phyloP scores from a whole-genome alignment of 2,888 invertebrate genomes.

The Caenorhabditis zanzibari region DNA sequence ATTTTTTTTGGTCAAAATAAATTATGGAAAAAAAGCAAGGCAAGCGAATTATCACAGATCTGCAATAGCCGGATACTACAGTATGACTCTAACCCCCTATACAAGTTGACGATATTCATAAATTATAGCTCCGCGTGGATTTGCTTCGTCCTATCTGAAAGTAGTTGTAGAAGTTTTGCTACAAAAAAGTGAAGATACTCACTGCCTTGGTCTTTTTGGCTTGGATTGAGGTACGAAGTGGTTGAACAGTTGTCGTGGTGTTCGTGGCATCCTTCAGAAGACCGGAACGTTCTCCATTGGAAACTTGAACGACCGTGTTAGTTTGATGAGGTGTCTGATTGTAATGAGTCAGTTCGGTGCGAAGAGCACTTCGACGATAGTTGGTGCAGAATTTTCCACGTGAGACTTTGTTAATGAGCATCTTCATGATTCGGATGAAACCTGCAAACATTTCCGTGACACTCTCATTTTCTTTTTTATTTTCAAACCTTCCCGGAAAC shows the following conservation, averaged over 20 bases:
- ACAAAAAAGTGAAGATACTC: no score
- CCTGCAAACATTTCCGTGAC: slow-evolving; percentile 54
- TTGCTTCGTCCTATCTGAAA: slow-evolving; percentile 66
- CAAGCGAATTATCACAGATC: slow-evolving; percentile 48
- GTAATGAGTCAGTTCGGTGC: slow-evolving; percentile 64
- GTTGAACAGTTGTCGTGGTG: slow-evolving; percentile 28
- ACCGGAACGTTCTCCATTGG: slow-evolving; percentile 44
- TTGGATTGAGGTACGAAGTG: slow-evolving; percentile 56
- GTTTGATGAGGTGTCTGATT: slow-evolving; percentile 48
- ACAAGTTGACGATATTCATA: slow-evolving; percentile 58
- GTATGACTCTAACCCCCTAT: slow-evolving; percentile 15
- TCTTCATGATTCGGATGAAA: slow-evolving; percentile 69
- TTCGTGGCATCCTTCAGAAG: slow-evolving; percentile 39
- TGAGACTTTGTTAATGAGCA: slow-evolving; percentile 59
- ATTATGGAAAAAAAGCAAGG: slow-evolving; percentile 8
- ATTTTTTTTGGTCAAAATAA: background rate
- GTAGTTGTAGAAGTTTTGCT: slow-evolving; percentile 25
- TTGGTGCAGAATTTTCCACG: slow-evolving; percentile 65
- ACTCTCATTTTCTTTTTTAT: background rate
- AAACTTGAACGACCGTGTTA: slow-evolving; percentile 50
- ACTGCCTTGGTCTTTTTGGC: slow-evolving; percentile 50
- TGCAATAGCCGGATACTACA: slow-evolving; percentile 9
- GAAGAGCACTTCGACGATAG: slow-evolving; percentile 48
- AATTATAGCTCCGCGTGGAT: slow-evolving; percentile 60
- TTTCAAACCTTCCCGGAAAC: slow-evolving; percentile 90